These are phyloP conservation scores for Chaunax sp. DNA, from an alignment of 2,797 vertebrate genomes.

Conservation along the genomic window DNA sequence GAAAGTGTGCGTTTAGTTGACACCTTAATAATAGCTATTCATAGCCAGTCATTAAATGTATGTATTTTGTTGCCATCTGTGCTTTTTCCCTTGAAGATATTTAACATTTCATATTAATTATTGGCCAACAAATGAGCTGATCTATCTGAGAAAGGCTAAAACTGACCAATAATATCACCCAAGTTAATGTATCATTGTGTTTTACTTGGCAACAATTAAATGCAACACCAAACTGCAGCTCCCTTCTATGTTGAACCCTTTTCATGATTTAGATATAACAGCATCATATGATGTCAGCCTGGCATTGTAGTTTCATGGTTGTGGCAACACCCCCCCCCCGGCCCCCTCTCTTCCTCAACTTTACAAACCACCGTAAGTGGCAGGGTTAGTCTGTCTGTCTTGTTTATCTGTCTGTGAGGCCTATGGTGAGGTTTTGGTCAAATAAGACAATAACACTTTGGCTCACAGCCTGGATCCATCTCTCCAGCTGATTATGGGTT, in stretches of 20 bases:
- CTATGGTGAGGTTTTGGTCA: constrained; percentile 43
- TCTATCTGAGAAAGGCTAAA: background rate
- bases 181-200: background rate
- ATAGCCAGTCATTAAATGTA: background rate
- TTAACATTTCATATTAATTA: no score
- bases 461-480: constrained; percentile 80
- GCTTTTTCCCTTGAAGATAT: background rate
- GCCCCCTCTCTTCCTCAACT: constrained; percentile 37
- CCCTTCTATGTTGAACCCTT: background rate
- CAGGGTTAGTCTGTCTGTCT: constrained; percentile 27
- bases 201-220: background rate
- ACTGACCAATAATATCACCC: no score
- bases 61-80: background rate
- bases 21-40: background rate
- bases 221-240: no score
- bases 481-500: constrained; percentile 91
- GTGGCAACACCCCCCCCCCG: no score
- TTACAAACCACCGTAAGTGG: constrained; percentile 43
- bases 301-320: no score
- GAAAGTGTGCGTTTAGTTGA: background rate
- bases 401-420: constrained; percentile 33
- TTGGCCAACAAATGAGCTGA: background rate
- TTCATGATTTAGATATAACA: background rate
- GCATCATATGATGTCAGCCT: no score
- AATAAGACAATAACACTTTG: constrained; percentile 62